A percentile compares a stretch with the other conserved stretches of the same genome.
These are phyloP conservation scores for Morinoia aosen DNA, from an alignment of 2,888 invertebrate genomes.

Conservation along the genomic window DNA sequence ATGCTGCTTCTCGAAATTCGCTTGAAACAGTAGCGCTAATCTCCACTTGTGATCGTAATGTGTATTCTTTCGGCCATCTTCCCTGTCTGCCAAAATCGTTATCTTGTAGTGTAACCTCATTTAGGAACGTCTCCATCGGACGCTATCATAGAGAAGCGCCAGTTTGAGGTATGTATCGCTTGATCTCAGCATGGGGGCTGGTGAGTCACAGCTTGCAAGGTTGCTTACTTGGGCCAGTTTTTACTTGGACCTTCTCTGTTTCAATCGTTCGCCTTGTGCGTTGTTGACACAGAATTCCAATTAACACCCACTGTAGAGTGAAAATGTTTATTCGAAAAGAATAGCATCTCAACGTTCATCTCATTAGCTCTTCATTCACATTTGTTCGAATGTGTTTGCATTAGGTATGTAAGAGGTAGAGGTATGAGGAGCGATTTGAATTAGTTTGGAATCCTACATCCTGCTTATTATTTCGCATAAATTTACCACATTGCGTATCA, in stretches of 20 bases:
- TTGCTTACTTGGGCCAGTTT: constrained; percentile 33
- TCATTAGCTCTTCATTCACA: background rate
- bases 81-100: background rate
- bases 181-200: background rate
- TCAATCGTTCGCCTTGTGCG: background rate
- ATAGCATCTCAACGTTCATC: background rate
- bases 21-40: background rate
- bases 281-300: background rate
- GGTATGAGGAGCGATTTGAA: no score
- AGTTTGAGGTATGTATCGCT: background rate
- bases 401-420: background rate
- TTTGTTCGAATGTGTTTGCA: background rate
- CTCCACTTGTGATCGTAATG: background rate
- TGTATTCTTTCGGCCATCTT: background rate
- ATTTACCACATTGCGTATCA: background rate
- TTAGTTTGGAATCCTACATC: background rate
- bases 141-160: background rate
- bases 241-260: constrained; percentile 26
- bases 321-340: background rate
- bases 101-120: background rate
- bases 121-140: background rate
- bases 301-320: background rate
- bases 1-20: background rate
- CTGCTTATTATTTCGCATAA: background rate
- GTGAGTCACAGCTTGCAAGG: constrained; percentile 38